These are phyloP conservation scores for Drosophila aldrichi DNA, from an alignment of 2,888 invertebrate genomes.

Conservation along the genomic window DNA sequence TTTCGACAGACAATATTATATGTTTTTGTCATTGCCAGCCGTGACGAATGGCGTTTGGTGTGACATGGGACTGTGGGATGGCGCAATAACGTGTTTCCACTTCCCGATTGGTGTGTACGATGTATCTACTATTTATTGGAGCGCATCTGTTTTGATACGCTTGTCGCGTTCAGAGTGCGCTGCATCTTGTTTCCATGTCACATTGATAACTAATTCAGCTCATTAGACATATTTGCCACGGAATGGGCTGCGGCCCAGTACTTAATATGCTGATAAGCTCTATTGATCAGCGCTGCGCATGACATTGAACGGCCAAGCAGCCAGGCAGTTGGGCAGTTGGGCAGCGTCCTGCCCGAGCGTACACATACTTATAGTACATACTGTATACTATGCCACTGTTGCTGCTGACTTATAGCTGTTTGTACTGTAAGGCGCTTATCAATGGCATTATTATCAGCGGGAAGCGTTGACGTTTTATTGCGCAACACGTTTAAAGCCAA, in stretches of 20 bases:
- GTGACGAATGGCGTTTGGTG: slow-evolving; percentile 1
- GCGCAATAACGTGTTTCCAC: slow-evolving; percentile 23
- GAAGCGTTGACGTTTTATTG: slow-evolving; percentile 56
- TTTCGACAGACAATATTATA: neutral
- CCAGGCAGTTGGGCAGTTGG: neutral
- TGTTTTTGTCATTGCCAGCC: slow-evolving; percentile 16
- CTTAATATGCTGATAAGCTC: slow-evolving; percentile 51
- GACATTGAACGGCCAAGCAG: slow-evolving; percentile 28
- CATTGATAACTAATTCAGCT: slow-evolving; percentile 56
- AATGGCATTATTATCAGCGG: slow-evolving; percentile 55
- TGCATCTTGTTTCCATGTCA: slow-evolving; percentile 49
- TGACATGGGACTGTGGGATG: neutral
- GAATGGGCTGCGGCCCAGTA: neutral
- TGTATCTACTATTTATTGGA: slow-evolving; percentile 41
- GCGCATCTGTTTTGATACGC: slow-evolving; percentile 56
- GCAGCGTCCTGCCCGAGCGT: slow-evolving; percentile 4
- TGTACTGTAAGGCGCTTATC: slow-evolving; percentile 47
- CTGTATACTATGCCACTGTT: neutral
- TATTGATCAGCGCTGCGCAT: slow-evolving; percentile 41
- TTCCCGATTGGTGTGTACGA: slow-evolving; percentile 21
- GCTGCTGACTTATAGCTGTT: slow-evolving; percentile 2
- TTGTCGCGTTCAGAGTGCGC: slow-evolving; percentile 22
- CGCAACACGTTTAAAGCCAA: slow-evolving; percentile 53
- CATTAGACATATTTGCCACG: slow-evolving; percentile 33
- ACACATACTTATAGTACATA: neutral